phyloP scores from a whole-genome alignment of 2,888 invertebrate species.

The Leucophora obtusa region DNA sequence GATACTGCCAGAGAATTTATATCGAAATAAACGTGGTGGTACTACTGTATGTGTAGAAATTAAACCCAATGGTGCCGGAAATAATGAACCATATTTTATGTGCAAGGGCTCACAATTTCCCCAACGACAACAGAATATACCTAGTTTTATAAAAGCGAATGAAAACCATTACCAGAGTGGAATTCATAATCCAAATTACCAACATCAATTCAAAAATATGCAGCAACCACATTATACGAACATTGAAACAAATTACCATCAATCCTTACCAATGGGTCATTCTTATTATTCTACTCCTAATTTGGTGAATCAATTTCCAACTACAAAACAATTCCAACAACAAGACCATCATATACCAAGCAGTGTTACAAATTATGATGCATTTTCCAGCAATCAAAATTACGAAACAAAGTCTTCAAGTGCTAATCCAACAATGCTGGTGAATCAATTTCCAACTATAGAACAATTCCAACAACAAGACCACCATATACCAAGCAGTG shows the following conservation, averaged over 20 bases:
- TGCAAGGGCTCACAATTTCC: conserved; percentile 27
- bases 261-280: not conserved
- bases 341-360: not conserved
- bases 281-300: not conserved
- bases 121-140: not conserved
- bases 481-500: not conserved
- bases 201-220: not conserved
- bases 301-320: not conserved
- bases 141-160: not conserved
- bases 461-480: too few relatives aligned
- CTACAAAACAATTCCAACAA: not conserved
- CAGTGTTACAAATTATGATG: not conserved
- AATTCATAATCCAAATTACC: not conserved
- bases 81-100: conserved; percentile 43
- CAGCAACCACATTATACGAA: not conserved
- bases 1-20: not conserved
- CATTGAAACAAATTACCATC: not conserved
- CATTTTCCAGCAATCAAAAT: not conserved
- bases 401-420: not conserved
- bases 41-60: conserved; percentile 34
- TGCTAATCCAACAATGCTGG: too few relatives aligned
- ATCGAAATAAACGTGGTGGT: not conserved
- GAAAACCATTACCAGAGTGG: not conserved
- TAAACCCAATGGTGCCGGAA: conserved; percentile 23
- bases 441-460: too few relatives aligned